Conservation (phyloP, 2,113 vertebrate species). For the Amphiprion percula region DNA sequence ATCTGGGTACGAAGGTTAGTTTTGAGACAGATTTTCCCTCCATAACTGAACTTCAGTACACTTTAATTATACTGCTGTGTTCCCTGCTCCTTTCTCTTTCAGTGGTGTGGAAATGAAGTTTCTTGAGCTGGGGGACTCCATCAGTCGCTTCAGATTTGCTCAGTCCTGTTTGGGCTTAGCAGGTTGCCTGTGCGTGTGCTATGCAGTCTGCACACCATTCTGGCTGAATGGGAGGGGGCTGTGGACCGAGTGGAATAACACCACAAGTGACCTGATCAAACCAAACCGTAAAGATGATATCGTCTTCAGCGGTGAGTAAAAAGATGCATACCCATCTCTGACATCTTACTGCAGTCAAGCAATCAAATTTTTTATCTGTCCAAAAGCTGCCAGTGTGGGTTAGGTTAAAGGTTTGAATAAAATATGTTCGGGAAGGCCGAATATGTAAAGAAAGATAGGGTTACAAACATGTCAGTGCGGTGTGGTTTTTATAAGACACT, state of each 20-base stretch:
- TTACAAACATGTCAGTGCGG: background rate
- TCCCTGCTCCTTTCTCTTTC: background rate
- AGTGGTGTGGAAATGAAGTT: slow-evolving; percentile 59
- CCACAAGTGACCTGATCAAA: slow-evolving; percentile 24
- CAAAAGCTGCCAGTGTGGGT: background rate
- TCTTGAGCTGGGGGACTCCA: slow-evolving; percentile 64
- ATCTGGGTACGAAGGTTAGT: background rate
- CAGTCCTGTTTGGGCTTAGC: slow-evolving; percentile 78
- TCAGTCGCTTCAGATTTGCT: slow-evolving; percentile 78
- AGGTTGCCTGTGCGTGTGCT: slow-evolving; percentile 81
- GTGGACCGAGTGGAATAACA: slow-evolving; percentile 74
- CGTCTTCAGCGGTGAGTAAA: slow-evolving; percentile 63
- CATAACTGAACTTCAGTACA: background rate
- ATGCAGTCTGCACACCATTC: slow-evolving; percentile 78
- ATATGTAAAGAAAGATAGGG: background rate
- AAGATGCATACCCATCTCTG: background rate
- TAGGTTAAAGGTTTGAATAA: background rate
- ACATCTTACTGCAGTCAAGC: background rate
- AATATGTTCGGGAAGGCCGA: background rate
- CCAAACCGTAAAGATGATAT: slow-evolving; percentile 8
- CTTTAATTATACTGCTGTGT: background rate
- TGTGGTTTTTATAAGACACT: slow-evolving; percentile 1
- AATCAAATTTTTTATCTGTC: background rate
- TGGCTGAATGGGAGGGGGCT: slow-evolving; percentile 81
- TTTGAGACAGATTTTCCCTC: background rate